Evolutionary conservation across 2,113 vertebrate species (phyloP).

Genomic region (Pionites leucogaster): DNA sequence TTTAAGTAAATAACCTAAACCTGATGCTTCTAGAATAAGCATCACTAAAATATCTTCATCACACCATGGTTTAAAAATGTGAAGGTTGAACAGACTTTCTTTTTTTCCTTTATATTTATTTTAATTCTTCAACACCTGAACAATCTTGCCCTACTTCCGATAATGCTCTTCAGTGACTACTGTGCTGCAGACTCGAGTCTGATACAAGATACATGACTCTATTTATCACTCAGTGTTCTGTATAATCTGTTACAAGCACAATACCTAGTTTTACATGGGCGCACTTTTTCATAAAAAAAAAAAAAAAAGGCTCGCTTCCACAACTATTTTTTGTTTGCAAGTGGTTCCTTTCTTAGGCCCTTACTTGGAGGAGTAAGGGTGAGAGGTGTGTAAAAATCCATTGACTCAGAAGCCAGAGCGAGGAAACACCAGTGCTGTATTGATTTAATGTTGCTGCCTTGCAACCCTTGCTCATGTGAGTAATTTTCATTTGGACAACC

Average conservation of each 20-base stretch:
- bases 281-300: not conserved
- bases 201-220: slow-evolving; percentile 36
- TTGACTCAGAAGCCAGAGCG: not conserved
- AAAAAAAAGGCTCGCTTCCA: not conserved
- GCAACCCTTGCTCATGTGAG: not conserved
- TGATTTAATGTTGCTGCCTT: not conserved
- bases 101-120: not conserved
- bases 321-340: not conserved
- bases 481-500: not conserved
- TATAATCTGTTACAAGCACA: slow-evolving; percentile 40
- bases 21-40: not conserved
- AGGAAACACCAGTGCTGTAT: not conserved
- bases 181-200: not conserved
- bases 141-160: not conserved
- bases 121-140: not conserved
- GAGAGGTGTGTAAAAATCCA: not conserved
- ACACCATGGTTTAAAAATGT: not conserved
- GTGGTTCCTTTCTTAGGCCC: not conserved
- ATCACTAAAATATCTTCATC: not conserved
- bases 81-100: not conserved
- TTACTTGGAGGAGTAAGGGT: not conserved
- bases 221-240: slow-evolving; percentile 40
- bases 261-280: slow-evolving; percentile 21
- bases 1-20: not conserved
- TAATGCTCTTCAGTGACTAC: not conserved